These are phyloP conservation scores for Lithophane semibrunnea DNA, from an alignment of 2,888 invertebrate species.

Conservation along the genomic window DNA sequence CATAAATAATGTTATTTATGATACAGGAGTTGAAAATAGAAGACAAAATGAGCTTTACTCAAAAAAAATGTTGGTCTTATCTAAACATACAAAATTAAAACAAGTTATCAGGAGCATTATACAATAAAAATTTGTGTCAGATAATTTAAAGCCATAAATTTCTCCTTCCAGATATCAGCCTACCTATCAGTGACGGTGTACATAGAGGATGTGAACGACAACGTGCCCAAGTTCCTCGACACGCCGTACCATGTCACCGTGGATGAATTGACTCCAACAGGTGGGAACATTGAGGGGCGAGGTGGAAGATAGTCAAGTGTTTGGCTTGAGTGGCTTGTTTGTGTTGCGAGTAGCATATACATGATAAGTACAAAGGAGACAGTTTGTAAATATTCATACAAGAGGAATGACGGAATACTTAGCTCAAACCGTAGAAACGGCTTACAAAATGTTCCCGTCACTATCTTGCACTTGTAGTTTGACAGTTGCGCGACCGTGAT, in stretches of 20 bases:
- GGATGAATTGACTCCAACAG: slow-evolving; percentile 94
- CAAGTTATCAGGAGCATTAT: not conserved
- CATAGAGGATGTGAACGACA: slow-evolving; percentile 97
- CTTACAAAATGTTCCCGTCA: not conserved
- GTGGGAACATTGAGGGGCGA: slow-evolving; percentile 80
- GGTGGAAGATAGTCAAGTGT: slow-evolving; percentile 1
- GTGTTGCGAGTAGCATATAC: not conserved
- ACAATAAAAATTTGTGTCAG: not conserved
- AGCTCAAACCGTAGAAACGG: not conserved
- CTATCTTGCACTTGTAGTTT: not conserved
- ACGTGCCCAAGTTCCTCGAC: slow-evolving; percentile 94
- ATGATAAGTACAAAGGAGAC: not conserved
- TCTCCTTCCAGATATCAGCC: slow-evolving; percentile 92
- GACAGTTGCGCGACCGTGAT: not conserved
- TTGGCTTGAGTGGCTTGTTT: not conserved
- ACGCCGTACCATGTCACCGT: slow-evolving; percentile 95
- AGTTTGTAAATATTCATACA: not conserved
- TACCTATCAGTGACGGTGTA: slow-evolving; percentile 96
- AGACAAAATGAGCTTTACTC: not conserved
- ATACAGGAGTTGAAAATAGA: not conserved
- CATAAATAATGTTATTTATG: slow-evolving; percentile 27
- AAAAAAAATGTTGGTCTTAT: too few species aligned
- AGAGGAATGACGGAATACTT: not conserved
- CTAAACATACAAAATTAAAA: not conserved
- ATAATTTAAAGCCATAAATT: not conserved